Conservation (phyloP, 2,113 vertebrate species). For the Albula goreensis region DNA sequence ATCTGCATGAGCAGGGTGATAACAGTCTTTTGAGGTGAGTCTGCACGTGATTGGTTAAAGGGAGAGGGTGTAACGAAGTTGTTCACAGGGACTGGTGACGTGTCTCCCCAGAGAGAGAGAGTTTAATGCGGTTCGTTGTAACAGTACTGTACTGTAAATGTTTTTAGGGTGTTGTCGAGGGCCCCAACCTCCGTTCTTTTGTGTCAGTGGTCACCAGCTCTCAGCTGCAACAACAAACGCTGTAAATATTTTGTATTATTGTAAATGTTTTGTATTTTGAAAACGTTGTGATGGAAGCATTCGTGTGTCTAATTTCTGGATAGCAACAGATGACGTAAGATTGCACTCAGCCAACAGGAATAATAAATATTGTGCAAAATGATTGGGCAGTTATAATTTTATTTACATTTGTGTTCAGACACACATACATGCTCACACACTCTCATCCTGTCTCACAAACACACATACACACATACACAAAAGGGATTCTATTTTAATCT, state of each 20-base stretch:
- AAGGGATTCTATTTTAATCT: neutral
- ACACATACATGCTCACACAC: neutral
- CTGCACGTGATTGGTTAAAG: neutral
- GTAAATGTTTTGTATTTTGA: conserved; percentile 11
- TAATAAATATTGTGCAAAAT: neutral
- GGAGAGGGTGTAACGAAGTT: neutral
- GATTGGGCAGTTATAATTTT: neutral
- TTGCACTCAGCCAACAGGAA: neutral
- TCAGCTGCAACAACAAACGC: neutral
- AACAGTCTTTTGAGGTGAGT: neutral
- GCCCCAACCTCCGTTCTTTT: no score
- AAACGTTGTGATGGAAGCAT: neutral
- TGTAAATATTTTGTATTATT: conserved; percentile 23
- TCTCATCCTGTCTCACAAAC: neutral
- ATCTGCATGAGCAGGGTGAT: conserved; percentile 1
- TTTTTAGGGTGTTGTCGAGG: neutral
- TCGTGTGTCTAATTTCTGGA: conserved; percentile 4
- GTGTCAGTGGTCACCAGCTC: neutral
- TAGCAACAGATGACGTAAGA: neutral
- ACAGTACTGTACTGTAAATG: neutral
- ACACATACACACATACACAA: neutral
- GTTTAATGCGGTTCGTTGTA: neutral
- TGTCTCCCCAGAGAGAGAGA: neutral
- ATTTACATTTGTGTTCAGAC: neutral
- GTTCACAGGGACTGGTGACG: neutral